Conservation (phyloP, 2,888 invertebrate species). For the Lasioglossum leucozonium region DNA sequence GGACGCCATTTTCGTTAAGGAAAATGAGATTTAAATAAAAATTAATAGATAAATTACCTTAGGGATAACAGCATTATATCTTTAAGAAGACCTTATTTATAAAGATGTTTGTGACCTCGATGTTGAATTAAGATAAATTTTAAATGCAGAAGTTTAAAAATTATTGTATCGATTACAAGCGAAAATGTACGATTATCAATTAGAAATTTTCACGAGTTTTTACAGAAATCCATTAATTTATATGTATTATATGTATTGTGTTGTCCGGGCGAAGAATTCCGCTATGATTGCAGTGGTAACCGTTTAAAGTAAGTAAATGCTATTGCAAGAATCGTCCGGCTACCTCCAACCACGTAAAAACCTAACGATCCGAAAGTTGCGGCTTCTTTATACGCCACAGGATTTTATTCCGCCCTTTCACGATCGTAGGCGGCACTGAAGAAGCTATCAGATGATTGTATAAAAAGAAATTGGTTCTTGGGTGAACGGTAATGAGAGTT, state of each 20-base stretch:
- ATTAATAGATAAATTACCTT: no score
- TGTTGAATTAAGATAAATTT: no score
- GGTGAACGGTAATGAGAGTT: conserved; percentile 56
- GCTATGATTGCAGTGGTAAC: background rate
- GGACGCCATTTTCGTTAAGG: no score
- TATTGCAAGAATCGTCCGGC: conserved; percentile 3
- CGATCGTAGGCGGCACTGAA: conserved; percentile 33
- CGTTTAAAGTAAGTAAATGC: conserved; percentile 32
- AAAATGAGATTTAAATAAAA: no score
- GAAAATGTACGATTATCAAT: background rate
- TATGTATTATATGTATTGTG: background rate
- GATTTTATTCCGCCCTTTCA: conserved; percentile 39
- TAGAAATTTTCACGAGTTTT: background rate
- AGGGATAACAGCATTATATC: no score
- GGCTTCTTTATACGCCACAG: conserved; percentile 42
- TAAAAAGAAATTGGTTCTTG: conserved; percentile 59
- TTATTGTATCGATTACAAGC: background rate
- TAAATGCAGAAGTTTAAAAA: no score
- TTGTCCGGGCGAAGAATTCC: background rate
- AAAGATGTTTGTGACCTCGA: no score
- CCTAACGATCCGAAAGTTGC: conserved; percentile 51
- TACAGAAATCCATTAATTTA: no score
- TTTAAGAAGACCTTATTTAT: no score
- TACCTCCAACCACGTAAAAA: conserved; percentile 28
- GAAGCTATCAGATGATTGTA: conserved; percentile 55